These are phyloP conservation scores for Diarsia dahlii DNA, from an alignment of 2,888 invertebrate genomes.

Conservation along the genomic window DNA sequence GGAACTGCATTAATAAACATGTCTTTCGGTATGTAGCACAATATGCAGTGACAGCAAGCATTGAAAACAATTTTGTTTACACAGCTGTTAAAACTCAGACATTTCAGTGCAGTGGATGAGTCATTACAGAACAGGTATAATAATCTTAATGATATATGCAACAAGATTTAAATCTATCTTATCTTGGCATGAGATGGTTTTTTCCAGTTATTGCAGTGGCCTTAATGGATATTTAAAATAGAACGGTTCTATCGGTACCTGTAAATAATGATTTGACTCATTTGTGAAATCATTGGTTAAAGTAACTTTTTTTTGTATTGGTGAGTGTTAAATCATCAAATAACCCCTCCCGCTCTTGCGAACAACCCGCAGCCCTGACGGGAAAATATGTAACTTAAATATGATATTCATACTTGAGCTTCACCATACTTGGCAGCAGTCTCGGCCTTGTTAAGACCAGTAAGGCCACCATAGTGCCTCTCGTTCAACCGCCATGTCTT, in stretches of 20 bases:
- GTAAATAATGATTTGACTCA: background rate
- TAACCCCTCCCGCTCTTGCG: no score
- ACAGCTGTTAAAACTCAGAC: no score
- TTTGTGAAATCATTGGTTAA: background rate
- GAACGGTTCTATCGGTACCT: background rate
- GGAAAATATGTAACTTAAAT: background rate
- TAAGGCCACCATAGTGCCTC: conserved; percentile 96
- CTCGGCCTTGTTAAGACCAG: conserved; percentile 96
- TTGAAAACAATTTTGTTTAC: no score
- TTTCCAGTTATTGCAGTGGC: background rate
- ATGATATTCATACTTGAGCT: conserved; percentile 91
- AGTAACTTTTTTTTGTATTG: background rate
- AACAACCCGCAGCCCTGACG: no score
- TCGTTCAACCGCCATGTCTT: conserved; percentile 97
- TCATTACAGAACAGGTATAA: background rate
- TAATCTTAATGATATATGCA: background rate
- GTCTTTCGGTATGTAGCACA: no score
- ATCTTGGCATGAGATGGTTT: background rate
- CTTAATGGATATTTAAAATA: background rate
- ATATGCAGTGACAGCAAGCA: no score
- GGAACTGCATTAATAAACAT: no score
- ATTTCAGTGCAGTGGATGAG: background rate
- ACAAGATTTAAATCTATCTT: background rate
- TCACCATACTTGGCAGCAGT: conserved; percentile 96
- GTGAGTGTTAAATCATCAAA: no score